These are phyloP conservation scores for Aphis gossypii DNA, from an alignment of 1,140 invertebrate species.

Conservation along the genomic window DNA sequence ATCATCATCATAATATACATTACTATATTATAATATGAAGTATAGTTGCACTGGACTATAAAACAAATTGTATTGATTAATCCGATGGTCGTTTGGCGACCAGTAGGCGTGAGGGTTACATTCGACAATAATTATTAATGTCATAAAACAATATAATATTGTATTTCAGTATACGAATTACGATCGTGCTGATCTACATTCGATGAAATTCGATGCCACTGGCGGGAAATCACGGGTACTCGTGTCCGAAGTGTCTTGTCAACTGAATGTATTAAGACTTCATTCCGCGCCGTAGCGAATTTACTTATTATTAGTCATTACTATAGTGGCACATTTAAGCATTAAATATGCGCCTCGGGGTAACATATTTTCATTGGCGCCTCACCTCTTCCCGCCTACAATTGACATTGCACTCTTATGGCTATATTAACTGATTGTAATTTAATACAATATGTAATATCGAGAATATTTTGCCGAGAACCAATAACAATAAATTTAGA, in stretches of 20 bases:
- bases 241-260: background rate
- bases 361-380: background rate
- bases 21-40: background rate
- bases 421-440: background rate
- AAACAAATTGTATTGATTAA: background rate
- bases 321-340: background rate
- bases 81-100: background rate
- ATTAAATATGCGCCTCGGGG: background rate
- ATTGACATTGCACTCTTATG: background rate
- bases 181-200: background rate
- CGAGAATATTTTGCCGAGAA: background rate
- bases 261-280: background rate
- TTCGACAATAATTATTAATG: background rate
- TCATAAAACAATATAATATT: background rate
- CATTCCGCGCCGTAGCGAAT: background rate
- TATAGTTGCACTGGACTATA: background rate
- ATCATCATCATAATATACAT: background rate
- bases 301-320: background rate
- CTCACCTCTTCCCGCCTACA: background rate
- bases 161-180: background rate
- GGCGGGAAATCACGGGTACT: background rate
- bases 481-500: too few species aligned
- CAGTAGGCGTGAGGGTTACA: background rate
- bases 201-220: background rate
- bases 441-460: background rate